A percentile compares a stretch with the other conserved stretches of the same genome.
phyloP scores from a whole-genome alignment of 2,888 invertebrate genomes.

The Hyposoter didymator region DNA sequence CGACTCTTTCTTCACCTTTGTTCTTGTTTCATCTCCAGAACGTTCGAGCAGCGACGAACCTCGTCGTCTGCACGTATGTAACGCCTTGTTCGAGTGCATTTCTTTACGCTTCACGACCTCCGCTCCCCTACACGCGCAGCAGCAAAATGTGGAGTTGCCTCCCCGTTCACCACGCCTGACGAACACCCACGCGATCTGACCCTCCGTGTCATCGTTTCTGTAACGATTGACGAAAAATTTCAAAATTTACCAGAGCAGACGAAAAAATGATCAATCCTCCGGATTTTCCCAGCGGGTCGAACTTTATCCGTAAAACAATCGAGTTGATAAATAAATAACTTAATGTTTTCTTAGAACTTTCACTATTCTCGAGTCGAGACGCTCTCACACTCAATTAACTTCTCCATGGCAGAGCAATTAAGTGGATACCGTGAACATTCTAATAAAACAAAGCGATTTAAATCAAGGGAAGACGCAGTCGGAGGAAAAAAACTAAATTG shows the following conservation, averaged over 20 bases:
- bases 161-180: conserved; percentile 71
- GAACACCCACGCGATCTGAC: conserved; percentile 68
- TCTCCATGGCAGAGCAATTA: background rate
- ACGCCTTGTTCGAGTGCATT: conserved; percentile 38
- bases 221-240: background rate
- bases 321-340: background rate
- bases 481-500: background rate
- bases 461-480: background rate
- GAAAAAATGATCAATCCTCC: no score
- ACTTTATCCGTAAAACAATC: no score
- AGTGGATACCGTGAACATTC: background rate
- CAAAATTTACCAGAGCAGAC: no score
- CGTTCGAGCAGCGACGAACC: conserved; percentile 43
- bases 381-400: conserved; percentile 2
- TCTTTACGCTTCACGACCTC: conserved; percentile 63
- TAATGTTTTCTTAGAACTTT: background rate
- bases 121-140: conserved; percentile 55
- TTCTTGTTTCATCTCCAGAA: conserved; percentile 47
- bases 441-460: background rate
- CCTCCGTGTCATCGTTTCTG: background rate
- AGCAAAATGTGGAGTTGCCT: conserved; percentile 23
- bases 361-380: background rate
- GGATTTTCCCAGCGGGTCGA: no score
- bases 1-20: conserved; percentile 65
- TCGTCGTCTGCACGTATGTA: conserved; percentile 25